Conservation (phyloP, 2,888 invertebrate species). For the Ectemnius cavifrons region DNA sequence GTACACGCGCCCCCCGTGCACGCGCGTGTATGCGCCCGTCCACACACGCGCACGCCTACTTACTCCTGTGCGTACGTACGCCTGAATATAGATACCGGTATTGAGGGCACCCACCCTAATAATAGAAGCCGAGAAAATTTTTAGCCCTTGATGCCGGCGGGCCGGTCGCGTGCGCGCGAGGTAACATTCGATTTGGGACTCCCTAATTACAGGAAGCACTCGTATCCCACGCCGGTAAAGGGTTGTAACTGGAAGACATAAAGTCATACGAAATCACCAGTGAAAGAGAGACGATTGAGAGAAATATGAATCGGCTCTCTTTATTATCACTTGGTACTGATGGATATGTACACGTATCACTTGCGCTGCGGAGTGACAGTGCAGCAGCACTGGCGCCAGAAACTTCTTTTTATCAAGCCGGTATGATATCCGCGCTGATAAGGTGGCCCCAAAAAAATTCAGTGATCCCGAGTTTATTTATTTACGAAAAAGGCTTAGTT, state of each 20-base stretch:
- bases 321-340: background rate
- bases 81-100: constrained; percentile 74
- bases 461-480: constrained; percentile 22
- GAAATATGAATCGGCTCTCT: background rate
- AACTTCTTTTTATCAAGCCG: constrained; percentile 52
- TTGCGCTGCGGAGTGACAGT: constrained; percentile 3
- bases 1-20: no score
- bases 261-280: no score
- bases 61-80: constrained; percentile 61
- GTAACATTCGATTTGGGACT: constrained; percentile 66
- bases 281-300: background rate
- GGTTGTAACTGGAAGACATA: no score
- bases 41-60: constrained; percentile 30
- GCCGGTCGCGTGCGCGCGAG: constrained; percentile 56
- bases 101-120: constrained; percentile 77
- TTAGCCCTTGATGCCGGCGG: constrained; percentile 75
- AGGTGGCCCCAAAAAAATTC: constrained; percentile 47
- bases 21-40: constrained; percentile 21
- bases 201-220: constrained; percentile 4
- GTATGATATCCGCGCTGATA: constrained; percentile 48
- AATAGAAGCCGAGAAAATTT: constrained; percentile 76
- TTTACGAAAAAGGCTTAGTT: constrained; percentile 6
- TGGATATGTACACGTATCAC: constrained; percentile 20
- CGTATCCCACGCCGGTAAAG: no score
- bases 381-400: constrained; percentile 46